Evolutionary conservation across 2,797 vertebrate species (phyloP).

Genomic region (Typhlichthys eigenmanni): DNA sequence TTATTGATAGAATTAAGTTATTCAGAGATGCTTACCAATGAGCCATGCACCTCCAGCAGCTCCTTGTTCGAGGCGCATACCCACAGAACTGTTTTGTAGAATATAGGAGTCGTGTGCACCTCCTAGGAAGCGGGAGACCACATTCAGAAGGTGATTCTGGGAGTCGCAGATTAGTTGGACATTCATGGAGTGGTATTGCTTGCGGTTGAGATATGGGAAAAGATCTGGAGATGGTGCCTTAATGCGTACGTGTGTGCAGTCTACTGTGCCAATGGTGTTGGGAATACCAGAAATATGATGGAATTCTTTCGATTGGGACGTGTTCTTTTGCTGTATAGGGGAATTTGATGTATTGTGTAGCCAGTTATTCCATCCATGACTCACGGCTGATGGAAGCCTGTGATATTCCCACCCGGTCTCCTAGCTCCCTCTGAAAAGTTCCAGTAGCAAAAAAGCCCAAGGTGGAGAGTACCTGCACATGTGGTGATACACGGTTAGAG

Average conservation of each 20-base stretch:
- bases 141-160: neutral
- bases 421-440: too few relatives aligned
- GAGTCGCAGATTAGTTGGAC: constrained; percentile 4
- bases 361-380: constrained; percentile 13
- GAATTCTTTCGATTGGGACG: constrained; percentile 7
- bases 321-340: constrained; percentile 11
- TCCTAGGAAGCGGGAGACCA: too few relatives aligned
- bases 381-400: too few relatives aligned
- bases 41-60: constrained; percentile 9
- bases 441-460: too few relatives aligned
- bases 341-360: constrained; percentile 13
- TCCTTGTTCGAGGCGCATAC: neutral
- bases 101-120: too few relatives aligned
- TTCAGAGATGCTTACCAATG: constrained; percentile 18
- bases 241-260: constrained; percentile 14
- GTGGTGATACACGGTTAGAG: too few relatives aligned
- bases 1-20: constrained; percentile 22
- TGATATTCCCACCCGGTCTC: too few relatives aligned
- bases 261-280: constrained; percentile 8
- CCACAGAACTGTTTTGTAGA: too few relatives aligned
- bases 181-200: constrained; percentile 11
- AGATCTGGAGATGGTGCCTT: constrained; percentile 11
- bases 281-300: constrained; percentile 11
- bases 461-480: too few relatives aligned
- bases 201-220: constrained; percentile 12